Percentiles rank a stretch among this genome's conserved stretches.
Conservation (phyloP, 1,140 invertebrate genomes). For the Sycobia sp. region DNA sequence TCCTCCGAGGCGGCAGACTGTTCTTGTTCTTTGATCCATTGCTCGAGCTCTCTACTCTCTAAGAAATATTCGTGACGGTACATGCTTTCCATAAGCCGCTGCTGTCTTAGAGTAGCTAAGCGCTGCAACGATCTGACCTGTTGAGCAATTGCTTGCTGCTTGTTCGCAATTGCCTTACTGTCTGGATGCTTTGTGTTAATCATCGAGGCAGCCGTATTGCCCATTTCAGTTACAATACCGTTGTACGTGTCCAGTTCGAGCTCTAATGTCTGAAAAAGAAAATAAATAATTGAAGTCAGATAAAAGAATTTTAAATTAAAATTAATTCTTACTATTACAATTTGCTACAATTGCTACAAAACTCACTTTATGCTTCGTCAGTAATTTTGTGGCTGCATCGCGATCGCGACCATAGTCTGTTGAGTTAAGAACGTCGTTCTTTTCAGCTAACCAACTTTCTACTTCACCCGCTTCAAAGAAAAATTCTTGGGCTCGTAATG, state of each 20-base stretch:
- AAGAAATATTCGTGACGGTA: conserved; percentile 91
- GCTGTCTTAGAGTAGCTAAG: conserved; percentile 78
- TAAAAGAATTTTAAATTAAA: no score
- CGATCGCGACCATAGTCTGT: conserved; percentile 87
- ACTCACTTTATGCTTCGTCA: conserved; percentile 88
- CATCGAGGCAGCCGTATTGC: conserved; percentile 81
- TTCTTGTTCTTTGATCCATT: conserved; percentile 94
- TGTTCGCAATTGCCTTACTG: conserved; percentile 76
- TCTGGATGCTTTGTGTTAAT: conserved; percentile 79
- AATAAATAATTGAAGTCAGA: no score
- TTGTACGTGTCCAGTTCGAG: conserved; percentile 92
- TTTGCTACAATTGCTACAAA: no score
- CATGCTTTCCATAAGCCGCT: conserved; percentile 87
- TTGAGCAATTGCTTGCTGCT: conserved; percentile 78
- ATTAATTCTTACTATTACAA: not conserved
- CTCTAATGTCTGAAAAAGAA: conserved; percentile 78
- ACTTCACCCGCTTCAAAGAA: conserved; percentile 90
- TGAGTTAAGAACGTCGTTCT: conserved; percentile 78
- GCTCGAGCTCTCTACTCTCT: conserved; percentile 88
- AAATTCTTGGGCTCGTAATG: conserved; percentile 87
- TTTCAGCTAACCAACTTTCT: conserved; percentile 90
- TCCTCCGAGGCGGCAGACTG: conserved; percentile 90
- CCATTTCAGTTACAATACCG: conserved; percentile 91
- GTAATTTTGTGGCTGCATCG: conserved; percentile 85
- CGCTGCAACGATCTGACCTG: conserved; percentile 83